Percentiles rank a stretch among this genome's conserved stretches.
phyloP scores from a whole-genome alignment of 2,888 invertebrate species.

The Patella depressa region DNA sequence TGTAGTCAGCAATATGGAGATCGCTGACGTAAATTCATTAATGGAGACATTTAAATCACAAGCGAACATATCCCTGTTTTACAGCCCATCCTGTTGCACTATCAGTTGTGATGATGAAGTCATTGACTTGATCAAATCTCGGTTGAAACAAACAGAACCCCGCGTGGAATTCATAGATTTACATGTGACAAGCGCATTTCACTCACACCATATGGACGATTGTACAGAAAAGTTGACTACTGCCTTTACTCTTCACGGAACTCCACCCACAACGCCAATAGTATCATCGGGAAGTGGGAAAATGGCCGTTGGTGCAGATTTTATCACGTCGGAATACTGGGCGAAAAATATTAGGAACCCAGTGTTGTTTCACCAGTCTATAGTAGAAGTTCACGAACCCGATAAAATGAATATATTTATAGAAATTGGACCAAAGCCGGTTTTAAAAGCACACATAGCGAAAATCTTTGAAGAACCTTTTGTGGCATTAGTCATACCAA shows the following conservation, averaged over 20 bases:
- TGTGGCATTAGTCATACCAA: not conserved
- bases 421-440: constrained; percentile 34
- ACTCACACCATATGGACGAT: constrained; percentile 30
- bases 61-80: constrained; percentile 40
- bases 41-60: constrained; percentile 22
- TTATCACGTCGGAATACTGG: constrained; percentile 27
- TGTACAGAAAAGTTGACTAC: constrained; percentile 12
- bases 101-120: constrained; percentile 38
- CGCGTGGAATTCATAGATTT: constrained; percentile 19
- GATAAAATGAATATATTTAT: constrained; percentile 18
- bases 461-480: constrained; percentile 19
- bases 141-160: constrained; percentile 19
- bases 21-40: constrained; percentile 28
- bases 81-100: constrained; percentile 40
- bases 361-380: constrained; percentile 26
- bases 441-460: constrained; percentile 25
- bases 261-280: not conserved
- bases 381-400: not conserved
- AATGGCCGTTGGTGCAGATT: not conserved
- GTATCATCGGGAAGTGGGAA: constrained; percentile 29
- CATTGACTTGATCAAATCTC: constrained; percentile 28
- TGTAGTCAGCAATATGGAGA: constrained; percentile 34
- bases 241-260: not conserved
- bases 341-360: constrained; percentile 27
- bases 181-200: constrained; percentile 31